phyloP scores from a whole-genome alignment of 2,113 vertebrate species.

The Triplophysa dalaica region DNA sequence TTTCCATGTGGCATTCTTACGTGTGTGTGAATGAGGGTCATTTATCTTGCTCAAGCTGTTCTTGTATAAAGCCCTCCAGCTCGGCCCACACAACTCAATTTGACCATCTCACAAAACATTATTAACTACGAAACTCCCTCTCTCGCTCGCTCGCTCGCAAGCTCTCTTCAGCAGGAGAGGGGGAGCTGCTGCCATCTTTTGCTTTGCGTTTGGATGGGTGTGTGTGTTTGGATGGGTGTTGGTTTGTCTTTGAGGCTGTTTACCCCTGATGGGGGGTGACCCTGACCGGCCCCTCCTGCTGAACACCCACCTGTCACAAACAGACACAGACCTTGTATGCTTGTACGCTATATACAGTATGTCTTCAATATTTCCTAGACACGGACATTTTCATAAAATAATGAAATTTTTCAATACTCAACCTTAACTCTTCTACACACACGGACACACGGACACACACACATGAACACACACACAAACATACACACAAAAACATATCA shows the following conservation, averaged over 20 bases:
- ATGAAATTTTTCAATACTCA: too few relatives aligned
- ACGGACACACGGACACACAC: constrained; percentile 7
- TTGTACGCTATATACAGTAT: too few relatives aligned
- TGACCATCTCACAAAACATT: constrained; percentile 81
- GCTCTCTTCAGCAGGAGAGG: constrained; percentile 41
- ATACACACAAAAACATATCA: too few relatives aligned
- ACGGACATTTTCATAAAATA: too few relatives aligned
- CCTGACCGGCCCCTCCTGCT: constrained; percentile 76
- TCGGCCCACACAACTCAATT: constrained; percentile 85
- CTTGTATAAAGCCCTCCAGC: constrained; percentile 91
- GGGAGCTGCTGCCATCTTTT: constrained; percentile 37
- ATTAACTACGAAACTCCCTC: constrained; percentile 51
- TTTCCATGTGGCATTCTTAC: constrained; percentile 17
- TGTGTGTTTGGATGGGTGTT: constrained; percentile 21
- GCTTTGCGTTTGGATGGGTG: constrained; percentile 19
- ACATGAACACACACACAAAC: too few relatives aligned
- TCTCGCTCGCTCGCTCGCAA: constrained; percentile 52
- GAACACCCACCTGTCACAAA: constrained; percentile 76
- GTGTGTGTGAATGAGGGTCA: constrained; percentile 82
- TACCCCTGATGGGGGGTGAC: constrained; percentile 74
- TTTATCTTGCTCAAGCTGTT: constrained; percentile 95
- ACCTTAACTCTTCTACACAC: constrained; percentile 44
- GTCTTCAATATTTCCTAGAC: too few relatives aligned
- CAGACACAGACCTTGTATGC: constrained; percentile 31
- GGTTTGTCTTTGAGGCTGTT: constrained; percentile 31